Base-by-base conservation (phyloP, 2,888 invertebrate species). In the Synergus umbraculus region DNA sequence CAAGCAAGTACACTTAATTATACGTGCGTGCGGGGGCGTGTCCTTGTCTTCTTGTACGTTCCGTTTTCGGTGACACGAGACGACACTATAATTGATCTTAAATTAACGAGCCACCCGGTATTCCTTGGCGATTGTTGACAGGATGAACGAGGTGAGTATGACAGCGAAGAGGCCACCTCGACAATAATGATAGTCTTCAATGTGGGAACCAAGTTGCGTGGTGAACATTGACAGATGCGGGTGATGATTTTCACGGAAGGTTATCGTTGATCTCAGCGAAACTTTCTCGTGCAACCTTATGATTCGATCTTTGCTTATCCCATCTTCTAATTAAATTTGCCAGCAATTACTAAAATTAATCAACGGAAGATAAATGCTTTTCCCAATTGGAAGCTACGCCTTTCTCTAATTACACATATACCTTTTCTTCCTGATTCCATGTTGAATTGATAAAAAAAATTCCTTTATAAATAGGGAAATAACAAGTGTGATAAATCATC, bases 61-160 rank as follows among this genome's bases (percentile, higher is more conserved):
- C 64, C 76, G 65, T 82, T 82, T 85, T 80, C 66, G 79, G 78
- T 78, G 84, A 83, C 85, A 67, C 79, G 64, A 73, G 84, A 83
- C 85, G 84, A 85, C 85, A 85, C 85, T 86, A 83, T 90, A 90
- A 90, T 90, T 90, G 87, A 87, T 87, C 86, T 82, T 78, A 84
- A 88, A 90, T 90, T 88, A 89, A 89, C 86, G 87, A 87, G 87
- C 83, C 78, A 83, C 84, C 85, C 84, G 85, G 84, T 89, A 86
- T 86, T 82, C 82, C 78, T 83, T 69, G 76, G 69, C 82, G 80
- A 83, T 77, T 54, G 15, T 82, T 86, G 85, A 84, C 84, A 86
- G 87, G 86, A 87, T 87, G 84, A 88, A 88, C 85, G 85, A 81
- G 83, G 81, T 82, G 79, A 82, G 79, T 79, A 83, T 85, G 86